phyloP scores from a whole-genome alignment of 2,113 vertebrate species.

The Puffinus mauretanicus region DNA sequence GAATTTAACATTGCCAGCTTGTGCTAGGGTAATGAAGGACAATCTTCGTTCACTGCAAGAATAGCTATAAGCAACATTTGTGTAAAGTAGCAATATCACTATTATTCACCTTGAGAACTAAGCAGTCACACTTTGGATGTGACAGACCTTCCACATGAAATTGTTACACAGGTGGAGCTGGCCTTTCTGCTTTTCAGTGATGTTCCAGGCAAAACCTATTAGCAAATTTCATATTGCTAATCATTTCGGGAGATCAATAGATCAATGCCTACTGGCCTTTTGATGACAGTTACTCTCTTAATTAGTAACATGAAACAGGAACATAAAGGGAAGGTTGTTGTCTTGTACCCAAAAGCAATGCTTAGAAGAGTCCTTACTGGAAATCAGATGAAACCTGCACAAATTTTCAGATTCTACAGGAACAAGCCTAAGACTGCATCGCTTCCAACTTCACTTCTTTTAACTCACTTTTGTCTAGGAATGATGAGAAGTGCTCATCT shows the following conservation, averaged over 20 bases:
- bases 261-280: slow-evolving; percentile 28
- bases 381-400: not conserved
- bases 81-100: not conserved
- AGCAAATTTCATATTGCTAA: slow-evolving; percentile 5
- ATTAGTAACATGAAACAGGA: not conserved
- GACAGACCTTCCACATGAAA: not conserved
- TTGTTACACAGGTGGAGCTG: not conserved
- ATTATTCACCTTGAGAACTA: not conserved
- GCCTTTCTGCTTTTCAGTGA: not conserved
- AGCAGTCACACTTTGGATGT: not conserved
- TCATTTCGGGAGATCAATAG: slow-evolving; percentile 12
- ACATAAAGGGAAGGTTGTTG: not conserved
- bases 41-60: not conserved
- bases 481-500: not conserved
- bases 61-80: not conserved
- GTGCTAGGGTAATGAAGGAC: not conserved
- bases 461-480: not conserved
- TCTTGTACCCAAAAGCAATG: not conserved
- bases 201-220: not conserved
- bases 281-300: not conserved
- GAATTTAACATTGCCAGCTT: not conserved
- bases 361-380: not conserved
- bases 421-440: not conserved
- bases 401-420: not conserved
- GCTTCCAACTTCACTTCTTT: not conserved